Percentiles rank a stretch among this genome's conserved stretches.
phyloP scores from a whole-genome alignment of 1,140 invertebrate genomes.

The Danaus plexippus region DNA sequence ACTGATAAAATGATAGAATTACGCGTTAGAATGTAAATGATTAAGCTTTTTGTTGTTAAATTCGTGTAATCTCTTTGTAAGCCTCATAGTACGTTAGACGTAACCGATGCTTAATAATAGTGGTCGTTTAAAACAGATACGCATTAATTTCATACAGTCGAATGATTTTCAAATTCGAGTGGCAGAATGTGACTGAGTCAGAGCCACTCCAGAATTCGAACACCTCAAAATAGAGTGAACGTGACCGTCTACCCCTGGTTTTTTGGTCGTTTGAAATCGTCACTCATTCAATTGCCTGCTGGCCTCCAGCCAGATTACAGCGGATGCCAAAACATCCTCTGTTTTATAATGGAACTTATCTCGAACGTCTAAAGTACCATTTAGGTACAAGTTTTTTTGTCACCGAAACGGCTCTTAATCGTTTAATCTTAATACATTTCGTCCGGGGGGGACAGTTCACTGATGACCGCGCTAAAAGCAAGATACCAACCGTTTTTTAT shows the following conservation, averaged over 20 bases:
- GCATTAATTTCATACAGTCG: constrained; percentile 44
- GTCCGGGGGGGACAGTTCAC: constrained; percentile 17
- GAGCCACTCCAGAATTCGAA: constrained; percentile 53
- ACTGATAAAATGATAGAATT: too few species aligned
- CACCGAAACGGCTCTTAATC: constrained; percentile 22
- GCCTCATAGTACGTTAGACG: too few species aligned
- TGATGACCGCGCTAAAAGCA: constrained; percentile 17
- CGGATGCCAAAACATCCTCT: constrained; percentile 39
- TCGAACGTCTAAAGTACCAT: constrained; percentile 26
- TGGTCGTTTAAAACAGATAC: constrained; percentile 25
- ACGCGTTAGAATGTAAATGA: too few species aligned
- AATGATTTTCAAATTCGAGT: constrained; percentile 51
- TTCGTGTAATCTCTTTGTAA: too few species aligned
- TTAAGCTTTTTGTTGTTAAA: too few species aligned
- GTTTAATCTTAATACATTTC: constrained; percentile 24
- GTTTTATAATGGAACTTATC: constrained; percentile 35
- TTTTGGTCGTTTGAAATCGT: constrained; percentile 54
- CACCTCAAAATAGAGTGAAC: constrained; percentile 58
- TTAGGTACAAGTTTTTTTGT: constrained; percentile 24
- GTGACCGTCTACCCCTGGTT: constrained; percentile 54
- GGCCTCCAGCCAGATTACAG: constrained; percentile 56
- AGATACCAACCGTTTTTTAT: too few species aligned
- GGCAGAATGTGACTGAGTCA: constrained; percentile 48
- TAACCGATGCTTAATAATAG: too few species aligned
- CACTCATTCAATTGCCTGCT: constrained; percentile 63